Evolutionary conservation across 1,140 invertebrate genomes (phyloP).

Genomic region (Armadillidium nasatum): DNA sequence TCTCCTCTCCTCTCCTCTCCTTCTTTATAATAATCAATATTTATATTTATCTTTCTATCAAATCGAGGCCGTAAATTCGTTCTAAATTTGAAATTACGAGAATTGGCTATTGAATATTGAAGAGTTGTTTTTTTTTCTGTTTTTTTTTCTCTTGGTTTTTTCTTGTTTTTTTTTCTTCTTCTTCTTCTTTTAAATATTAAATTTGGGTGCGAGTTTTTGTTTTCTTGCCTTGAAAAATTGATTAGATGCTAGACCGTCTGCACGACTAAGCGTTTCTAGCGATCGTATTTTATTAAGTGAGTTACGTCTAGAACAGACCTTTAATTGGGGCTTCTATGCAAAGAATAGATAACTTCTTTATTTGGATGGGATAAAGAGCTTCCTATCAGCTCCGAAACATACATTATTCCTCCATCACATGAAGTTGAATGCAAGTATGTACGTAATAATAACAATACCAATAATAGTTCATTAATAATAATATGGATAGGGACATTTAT

Average conservation of each 20-base stretch:
- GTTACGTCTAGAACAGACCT: background rate
- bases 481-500: no score
- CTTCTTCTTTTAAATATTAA: background rate
- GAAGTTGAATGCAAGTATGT: no score
- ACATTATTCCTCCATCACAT: no score
- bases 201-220: background rate
- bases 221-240: slow-evolving; percentile 11
- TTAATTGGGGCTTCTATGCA: background rate
- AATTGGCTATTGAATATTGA: slow-evolving; percentile 5
- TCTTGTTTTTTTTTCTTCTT: background rate
- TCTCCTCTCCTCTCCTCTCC: background rate
- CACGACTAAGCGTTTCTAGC: background rate
- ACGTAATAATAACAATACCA: no score
- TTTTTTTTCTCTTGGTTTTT: background rate
- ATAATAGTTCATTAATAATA: no score
- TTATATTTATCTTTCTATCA: no score
- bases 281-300: background rate
- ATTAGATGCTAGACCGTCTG: background rate
- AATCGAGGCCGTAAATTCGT: no score
- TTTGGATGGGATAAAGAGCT: no score
- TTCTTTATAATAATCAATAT: no score
- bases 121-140: background rate
- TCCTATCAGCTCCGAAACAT: no score
- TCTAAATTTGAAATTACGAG: background rate
- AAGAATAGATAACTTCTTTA: background rate